Base-by-base conservation (phyloP, 2,797 vertebrate genomes). In the Manis pentadactyla region DNA sequence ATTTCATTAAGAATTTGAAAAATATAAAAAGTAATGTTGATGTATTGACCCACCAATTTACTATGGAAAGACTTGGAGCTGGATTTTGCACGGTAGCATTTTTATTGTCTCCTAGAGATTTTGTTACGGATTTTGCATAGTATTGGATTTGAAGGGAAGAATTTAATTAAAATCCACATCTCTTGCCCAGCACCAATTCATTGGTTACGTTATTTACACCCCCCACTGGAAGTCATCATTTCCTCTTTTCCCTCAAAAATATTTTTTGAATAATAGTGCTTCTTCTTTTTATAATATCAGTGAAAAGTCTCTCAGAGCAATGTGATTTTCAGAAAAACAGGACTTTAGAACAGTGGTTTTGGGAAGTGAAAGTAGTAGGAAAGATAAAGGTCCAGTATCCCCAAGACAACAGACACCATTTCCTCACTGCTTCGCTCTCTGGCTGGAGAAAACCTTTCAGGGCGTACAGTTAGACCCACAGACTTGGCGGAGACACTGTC, bases 1-100 rank as follows among this genome's bases (percentile, higher is more conserved):
- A 46, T 64, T 82, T 91, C 21, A 11, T 63, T 31, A 51, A 78
- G 86, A 90, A 34, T 79, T 64, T 61, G 49, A 34, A 49, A 81
- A 71, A n/a, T 71, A 14, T 79, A n/a, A 68, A 31, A 89, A 59
- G 17, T 46, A 61, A 25, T 31, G 27, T 27, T 31, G 42, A 25
- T 23, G 29, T n/a, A 53, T 49, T 31, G 42, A 82, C 71, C 15
- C 18, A 61, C 31, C 55, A 7, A 3, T 79, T 93, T 89, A 49
- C 42, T 78, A 6, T 13, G 61, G 39, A 81, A 61, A 49, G 25
- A 81, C 69, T 66, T 90, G 18, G 49, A 53, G 37, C 71, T 81
- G 19, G 18, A 59, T 87, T 93, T 95, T 79, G 49, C 34, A 55
- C 68, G 27, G 27, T n/a, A 51, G 46, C 63, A 51, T 57, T 68